Conservation (phyloP, 1,140 invertebrate species). For the Hestina assimilis region DNA sequence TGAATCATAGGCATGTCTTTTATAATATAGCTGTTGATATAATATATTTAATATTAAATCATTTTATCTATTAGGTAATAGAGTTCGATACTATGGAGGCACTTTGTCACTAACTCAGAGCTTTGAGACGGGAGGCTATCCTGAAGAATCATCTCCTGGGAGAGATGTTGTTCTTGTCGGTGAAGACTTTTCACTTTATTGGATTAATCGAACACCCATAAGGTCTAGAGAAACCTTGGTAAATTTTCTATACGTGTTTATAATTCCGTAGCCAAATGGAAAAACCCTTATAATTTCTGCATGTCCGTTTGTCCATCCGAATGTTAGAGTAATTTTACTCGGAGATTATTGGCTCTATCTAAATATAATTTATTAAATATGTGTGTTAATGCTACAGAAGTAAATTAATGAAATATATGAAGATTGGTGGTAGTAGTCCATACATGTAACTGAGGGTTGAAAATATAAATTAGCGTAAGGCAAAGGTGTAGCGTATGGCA, state of each 20-base stretch:
- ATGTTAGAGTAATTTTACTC: no score
- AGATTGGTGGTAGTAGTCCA: no score
- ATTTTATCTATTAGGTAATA: constrained; percentile 84
- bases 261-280: background rate
- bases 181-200: constrained; percentile 84
- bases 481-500: no score
- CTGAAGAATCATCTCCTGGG: constrained; percentile 82
- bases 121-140: constrained; percentile 80
- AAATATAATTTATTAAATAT: no score
- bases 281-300: no score
- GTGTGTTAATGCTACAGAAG: no score
- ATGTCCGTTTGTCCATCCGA: no score
- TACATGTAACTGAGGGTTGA: no score
- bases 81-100: constrained; percentile 94
- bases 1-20: background rate
- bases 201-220: constrained; percentile 82
- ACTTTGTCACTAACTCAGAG: constrained; percentile 86
- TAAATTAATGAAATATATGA: no score
- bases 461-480: no score
- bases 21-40: background rate
- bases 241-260: constrained; percentile 24
- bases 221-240: constrained; percentile 79
- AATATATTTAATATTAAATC: background rate
- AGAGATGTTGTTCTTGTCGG: constrained; percentile 87
- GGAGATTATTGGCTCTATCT: no score